Evolutionary conservation across 2,113 vertebrate genomes (phyloP), one percentile per base, ranked within the genome.

Genomic region (Sula dactylatra): DNA sequence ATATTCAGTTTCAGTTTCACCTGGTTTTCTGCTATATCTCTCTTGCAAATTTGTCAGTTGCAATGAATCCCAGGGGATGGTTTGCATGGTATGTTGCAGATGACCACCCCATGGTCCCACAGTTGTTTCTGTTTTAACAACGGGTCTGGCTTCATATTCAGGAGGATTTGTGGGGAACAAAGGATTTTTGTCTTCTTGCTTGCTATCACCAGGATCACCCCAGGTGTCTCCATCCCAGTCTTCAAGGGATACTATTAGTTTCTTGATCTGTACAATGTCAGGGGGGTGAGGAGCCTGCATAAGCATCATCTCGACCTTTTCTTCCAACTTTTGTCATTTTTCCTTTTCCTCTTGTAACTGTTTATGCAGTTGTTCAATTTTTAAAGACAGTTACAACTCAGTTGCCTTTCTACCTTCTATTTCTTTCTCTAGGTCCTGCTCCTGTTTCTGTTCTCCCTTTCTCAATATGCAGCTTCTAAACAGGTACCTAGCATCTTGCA

Each of bases 11-110:
- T 59, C 26, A 36, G 19, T 45, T 67, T 66, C 15, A 55, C 78
- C 42, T 32, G 26, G 9, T 6, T 69, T 56, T 82, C 34, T 82
- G 34, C 27, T 11, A 1, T 58, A 19, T 32, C 25, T 54, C 16
- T 24, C 42, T 25, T 47, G 34, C 5, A 58, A 32, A 47, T 54
- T 55, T 36, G 20, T 45, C 32, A 38, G 3, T 56, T 58, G 27
- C 17, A 29, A 29, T 2, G 25, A 38, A 27, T 66, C 31, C 18
- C 32, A 36, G 44, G 55, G 42, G 18, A 49, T 13, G 34, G 26
- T 61, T 38, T 6, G 5, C 13, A 4, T 13, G 49, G n/a, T 17
- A 6, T 10, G 12, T 27, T 3, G 2, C 5, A 5, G 56, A 47
- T 36, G 44, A 49, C n/a, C 27, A 77, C n/a, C 34, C 56, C 2